Evolutionary conservation across 2,888 invertebrate genomes (phyloP).

Genomic region (Zaprionus obscuricornis): DNA sequence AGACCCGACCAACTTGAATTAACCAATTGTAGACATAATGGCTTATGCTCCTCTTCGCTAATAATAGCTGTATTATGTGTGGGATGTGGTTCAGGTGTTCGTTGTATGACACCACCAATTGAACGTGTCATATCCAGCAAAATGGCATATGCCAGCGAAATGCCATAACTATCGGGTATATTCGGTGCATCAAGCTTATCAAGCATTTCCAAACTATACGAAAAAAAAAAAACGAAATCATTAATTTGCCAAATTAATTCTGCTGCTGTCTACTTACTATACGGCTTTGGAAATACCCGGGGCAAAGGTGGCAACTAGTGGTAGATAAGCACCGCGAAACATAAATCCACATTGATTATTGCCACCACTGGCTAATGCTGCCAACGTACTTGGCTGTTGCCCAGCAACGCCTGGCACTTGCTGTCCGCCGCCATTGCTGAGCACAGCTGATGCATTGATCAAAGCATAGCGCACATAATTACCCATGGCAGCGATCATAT

Average conservation of each 20-base stretch:
- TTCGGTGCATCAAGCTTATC: slow-evolving; percentile 97
- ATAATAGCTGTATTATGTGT: slow-evolving; percentile 72
- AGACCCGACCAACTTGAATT: slow-evolving; percentile 98
- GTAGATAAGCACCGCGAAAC: slow-evolving; percentile 96
- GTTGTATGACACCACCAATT: slow-evolving; percentile 87
- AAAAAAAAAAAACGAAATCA: background rate
- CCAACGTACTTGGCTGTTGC: slow-evolving; percentile 55
- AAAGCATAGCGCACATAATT: slow-evolving; percentile 97
- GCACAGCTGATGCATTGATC: slow-evolving; percentile 84
- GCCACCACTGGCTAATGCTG: slow-evolving; percentile 84
- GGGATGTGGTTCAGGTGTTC: slow-evolving; percentile 84
- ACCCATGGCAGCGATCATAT: slow-evolving; percentile 96
- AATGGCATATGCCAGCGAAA: slow-evolving; percentile 97
- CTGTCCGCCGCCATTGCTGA: slow-evolving; percentile 75
- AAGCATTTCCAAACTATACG: slow-evolving; percentile 93
- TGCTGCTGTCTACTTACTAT: slow-evolving; percentile 88
- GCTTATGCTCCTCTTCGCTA: slow-evolving; percentile 78
- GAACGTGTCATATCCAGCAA: slow-evolving; percentile 96
- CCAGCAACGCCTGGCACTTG: slow-evolving; percentile 23
- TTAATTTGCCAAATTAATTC: background rate
- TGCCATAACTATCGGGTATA: slow-evolving; percentile 98
- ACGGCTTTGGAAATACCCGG: slow-evolving; percentile 93
- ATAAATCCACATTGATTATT: slow-evolving; percentile 88
- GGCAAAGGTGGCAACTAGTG: slow-evolving; percentile 92
- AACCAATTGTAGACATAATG: slow-evolving; percentile 88